Evolutionary conservation across 2,113 vertebrate species (phyloP).

Genomic region (Antigone vipio): DNA sequence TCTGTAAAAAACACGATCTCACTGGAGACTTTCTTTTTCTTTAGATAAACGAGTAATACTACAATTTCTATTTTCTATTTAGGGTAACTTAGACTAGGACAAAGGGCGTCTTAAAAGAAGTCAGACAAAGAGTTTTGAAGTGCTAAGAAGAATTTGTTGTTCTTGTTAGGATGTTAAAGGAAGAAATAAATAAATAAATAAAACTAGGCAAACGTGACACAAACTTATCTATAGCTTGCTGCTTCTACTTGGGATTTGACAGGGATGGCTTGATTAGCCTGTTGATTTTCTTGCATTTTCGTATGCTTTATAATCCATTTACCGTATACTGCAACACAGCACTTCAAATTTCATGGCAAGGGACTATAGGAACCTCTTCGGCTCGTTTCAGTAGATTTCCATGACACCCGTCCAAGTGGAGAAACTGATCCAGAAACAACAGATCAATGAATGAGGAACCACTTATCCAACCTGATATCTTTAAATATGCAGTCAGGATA

Average conservation of each 20-base stretch:
- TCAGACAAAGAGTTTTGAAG: background rate
- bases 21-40: background rate
- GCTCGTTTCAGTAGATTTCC: background rate
- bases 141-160: background rate
- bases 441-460: background rate
- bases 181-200: background rate
- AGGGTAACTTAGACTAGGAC: background rate
- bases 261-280: background rate
- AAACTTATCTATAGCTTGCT: background rate
- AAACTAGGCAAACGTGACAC: background rate
- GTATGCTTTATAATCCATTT: background rate
- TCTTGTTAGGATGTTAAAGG: background rate
- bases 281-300: background rate
- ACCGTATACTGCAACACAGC: background rate
- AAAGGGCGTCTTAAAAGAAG: background rate
- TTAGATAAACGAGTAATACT: background rate
- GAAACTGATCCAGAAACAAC: conserved; percentile 34
- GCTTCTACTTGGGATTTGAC: background rate
- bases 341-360: background rate
- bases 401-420: background rate
- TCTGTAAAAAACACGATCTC: background rate
- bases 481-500: background rate
- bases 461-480: background rate
- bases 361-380: background rate
- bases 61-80: background rate